Evolutionary conservation across 2,113 vertebrate species (phyloP).

Genomic region (Ondatra zibethicus): DNA sequence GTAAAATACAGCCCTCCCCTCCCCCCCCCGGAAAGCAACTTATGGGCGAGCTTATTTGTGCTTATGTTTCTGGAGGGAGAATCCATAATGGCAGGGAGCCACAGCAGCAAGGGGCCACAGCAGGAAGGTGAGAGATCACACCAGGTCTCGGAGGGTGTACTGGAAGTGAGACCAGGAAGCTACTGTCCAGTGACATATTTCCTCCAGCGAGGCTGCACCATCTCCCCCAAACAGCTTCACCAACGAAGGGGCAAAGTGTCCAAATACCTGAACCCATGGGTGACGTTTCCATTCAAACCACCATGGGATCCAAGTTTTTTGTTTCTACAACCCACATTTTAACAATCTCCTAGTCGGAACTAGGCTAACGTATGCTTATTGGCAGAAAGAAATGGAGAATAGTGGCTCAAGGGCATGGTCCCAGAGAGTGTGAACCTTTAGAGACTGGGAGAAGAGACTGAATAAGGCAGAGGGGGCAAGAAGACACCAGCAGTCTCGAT

Average conservation of each 20-base stretch:
- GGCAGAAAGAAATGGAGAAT: not conserved
- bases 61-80: not conserved
- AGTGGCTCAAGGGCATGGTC: not conserved
- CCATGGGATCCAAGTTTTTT: not conserved
- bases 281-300: not conserved
- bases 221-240: not conserved
- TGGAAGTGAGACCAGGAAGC: not conserved
- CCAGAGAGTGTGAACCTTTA: not conserved
- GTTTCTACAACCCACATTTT: not conserved
- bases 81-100: not conserved
- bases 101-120: not conserved
- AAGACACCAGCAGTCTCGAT: not conserved
- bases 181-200: too few relatives aligned
- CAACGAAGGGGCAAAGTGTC: not conserved
- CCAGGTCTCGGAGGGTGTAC: not conserved
- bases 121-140: not conserved
- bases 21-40: too few relatives aligned
- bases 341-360: not conserved
- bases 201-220: not conserved
- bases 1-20: not conserved
- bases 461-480: not conserved
- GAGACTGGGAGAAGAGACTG: not conserved
- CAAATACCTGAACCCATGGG: not conserved
- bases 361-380: not conserved
- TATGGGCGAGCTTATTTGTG: not conserved